These are phyloP conservation scores for Ormyrus labotus DNA, from an alignment of 2,888 invertebrate species.

Conservation along the genomic window DNA sequence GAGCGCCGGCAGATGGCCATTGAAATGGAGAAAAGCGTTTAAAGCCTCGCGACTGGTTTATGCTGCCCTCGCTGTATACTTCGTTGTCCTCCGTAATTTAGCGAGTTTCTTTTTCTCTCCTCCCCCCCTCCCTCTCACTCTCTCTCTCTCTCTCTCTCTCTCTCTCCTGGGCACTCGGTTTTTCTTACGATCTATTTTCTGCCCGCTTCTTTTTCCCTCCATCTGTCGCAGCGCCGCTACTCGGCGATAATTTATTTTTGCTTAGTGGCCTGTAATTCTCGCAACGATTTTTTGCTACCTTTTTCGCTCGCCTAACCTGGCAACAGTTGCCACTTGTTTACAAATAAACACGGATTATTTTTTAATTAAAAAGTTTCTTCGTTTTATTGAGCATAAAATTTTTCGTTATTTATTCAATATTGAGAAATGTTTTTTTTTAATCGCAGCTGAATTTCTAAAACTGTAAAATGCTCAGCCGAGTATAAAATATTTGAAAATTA, in stretches of 20 bases:
- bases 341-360: neutral
- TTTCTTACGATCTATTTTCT: constrained; percentile 54
- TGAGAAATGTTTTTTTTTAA: no score
- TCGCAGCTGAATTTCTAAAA: no score
- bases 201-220: constrained; percentile 28
- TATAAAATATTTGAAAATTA: no score
- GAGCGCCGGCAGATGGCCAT: constrained; percentile 53
- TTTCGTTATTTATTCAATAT: neutral
- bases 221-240: constrained; percentile 1
- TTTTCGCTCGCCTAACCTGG: neutral
- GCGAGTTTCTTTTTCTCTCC: constrained; percentile 10
- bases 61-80: constrained; percentile 42
- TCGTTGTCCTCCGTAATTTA: constrained; percentile 55
- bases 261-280: constrained; percentile 10
- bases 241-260: constrained; percentile 32
- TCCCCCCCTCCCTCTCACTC: constrained; percentile 9
- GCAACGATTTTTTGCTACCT: constrained; percentile 7
- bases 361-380: neutral
- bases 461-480: no score
- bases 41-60: constrained; percentile 54
- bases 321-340: constrained; percentile 1
- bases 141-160: constrained; percentile 14
- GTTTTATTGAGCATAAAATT: neutral
- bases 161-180: constrained; percentile 32
- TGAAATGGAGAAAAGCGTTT: constrained; percentile 59